phyloP scores from a whole-genome alignment of 2,113 vertebrate genomes.

The Scopus umbretta region DNA sequence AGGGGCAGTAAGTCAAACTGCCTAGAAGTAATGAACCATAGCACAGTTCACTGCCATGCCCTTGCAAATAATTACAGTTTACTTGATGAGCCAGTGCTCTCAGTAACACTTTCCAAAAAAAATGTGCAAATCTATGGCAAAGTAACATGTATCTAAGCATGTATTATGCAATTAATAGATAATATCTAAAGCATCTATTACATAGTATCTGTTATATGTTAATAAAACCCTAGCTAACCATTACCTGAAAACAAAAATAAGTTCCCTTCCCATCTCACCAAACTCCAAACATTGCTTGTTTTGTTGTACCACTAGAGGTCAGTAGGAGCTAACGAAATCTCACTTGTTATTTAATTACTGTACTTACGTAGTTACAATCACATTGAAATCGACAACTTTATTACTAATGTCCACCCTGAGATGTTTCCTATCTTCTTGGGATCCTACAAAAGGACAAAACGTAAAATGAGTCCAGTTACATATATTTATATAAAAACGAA shows the following conservation, averaged over 20 bases:
- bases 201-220: background rate
- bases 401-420: slow-evolving; percentile 86
- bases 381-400: slow-evolving; percentile 80
- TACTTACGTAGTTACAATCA: slow-evolving; percentile 95
- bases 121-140: background rate
- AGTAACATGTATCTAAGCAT: background rate
- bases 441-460: slow-evolving; percentile 71
- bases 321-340: background rate
- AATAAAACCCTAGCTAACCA: background rate
- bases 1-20: background rate
- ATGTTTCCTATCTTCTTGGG: slow-evolving; percentile 86
- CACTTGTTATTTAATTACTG: background rate
- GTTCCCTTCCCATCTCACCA: background rate
- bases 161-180: background rate
- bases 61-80: background rate
- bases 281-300: background rate
- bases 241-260: background rate
- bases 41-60: background rate
- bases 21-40: background rate
- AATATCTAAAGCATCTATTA: background rate
- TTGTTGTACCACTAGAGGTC: slow-evolving; percentile 43
- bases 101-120: background rate
- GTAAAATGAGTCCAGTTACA: background rate
- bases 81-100: background rate
- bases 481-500: background rate